Evolutionary conservation across 2,888 invertebrate species (phyloP).

Genomic region (Dasypolia templi): DNA sequence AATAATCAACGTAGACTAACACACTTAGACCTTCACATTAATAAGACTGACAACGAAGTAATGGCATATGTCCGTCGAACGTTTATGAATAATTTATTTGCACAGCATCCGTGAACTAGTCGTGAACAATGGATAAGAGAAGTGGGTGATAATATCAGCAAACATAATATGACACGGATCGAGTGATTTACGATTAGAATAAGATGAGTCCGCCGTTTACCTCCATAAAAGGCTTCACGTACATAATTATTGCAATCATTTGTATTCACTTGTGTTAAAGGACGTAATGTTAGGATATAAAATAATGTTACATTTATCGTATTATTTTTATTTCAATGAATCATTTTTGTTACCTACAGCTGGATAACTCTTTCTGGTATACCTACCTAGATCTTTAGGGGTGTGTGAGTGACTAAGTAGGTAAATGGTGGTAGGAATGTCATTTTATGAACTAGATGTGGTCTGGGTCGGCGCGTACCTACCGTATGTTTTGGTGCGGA

Average conservation of each 20-base stretch:
- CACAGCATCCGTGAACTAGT: conserved; percentile 78
- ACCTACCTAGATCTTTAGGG: background rate
- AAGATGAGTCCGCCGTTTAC: conserved; percentile 69
- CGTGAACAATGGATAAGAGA: conserved; percentile 82
- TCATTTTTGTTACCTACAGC: background rate
- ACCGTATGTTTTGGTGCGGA: background rate
- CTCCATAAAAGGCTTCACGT: conserved; percentile 65
- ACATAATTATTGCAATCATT: conserved; percentile 68
- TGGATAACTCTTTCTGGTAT: background rate
- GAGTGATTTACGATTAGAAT: conserved; percentile 78
- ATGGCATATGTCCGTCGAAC: conserved; percentile 56
- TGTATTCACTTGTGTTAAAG: conserved; percentile 62
- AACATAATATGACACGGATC: conserved; percentile 71
- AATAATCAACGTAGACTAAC: background rate
- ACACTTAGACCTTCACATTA: no score
- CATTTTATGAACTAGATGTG: background rate
- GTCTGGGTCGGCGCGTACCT: background rate
- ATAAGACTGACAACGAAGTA: conserved; percentile 49
- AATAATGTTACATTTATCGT: conserved; percentile 38
- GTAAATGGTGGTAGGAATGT: background rate
- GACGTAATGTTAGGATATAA: conserved; percentile 55
- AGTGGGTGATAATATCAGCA: conserved; percentile 80
- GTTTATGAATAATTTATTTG: conserved; percentile 82
- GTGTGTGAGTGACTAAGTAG: background rate
- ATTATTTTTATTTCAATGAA: conserved; percentile 34